A percentile compares a stretch with the other conserved stretches of the same genome.
These are phyloP conservation scores for Thera obeliscata DNA, from an alignment of 2,888 invertebrate genomes.

Conservation along the genomic window DNA sequence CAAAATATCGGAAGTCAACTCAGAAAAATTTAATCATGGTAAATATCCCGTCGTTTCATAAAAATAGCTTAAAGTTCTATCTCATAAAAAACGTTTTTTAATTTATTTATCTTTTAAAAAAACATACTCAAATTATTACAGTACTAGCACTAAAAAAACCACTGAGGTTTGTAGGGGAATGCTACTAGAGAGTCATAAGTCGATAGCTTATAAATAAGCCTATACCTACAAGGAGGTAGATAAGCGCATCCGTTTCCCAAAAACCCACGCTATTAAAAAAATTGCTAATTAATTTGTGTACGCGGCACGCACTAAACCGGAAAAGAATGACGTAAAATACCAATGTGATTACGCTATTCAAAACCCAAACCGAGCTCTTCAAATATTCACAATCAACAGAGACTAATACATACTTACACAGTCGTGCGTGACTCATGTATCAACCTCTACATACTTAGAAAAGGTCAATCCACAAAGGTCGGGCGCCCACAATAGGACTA, in stretches of 20 bases:
- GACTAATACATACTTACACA: conserved; percentile 7
- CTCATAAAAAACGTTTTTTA: too few relatives aligned
- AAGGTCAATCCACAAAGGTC: conserved; percentile 38
- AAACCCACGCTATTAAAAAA: background rate
- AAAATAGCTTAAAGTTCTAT: too few relatives aligned
- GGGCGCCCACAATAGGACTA: conserved; percentile 31
- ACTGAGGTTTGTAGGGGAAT: too few relatives aligned
- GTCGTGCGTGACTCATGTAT: conserved; percentile 29
- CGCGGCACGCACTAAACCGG: conserved; percentile 21
- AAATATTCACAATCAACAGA: conserved; percentile 16
- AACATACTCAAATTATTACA: too few relatives aligned
- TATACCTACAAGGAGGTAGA: background rate
- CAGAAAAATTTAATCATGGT: too few relatives aligned
- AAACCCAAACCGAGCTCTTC: conserved; percentile 10
- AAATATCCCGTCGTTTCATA: too few relatives aligned
- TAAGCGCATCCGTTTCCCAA: background rate
- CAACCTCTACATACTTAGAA: conserved; percentile 29
- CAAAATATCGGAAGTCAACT: too few relatives aligned
- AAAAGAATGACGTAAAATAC: conserved; percentile 22
- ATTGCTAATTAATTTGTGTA: background rate
- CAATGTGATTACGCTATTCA: conserved; percentile 20
- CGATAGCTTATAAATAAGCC: too few relatives aligned
- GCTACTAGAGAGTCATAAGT: too few relatives aligned
- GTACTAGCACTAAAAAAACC: too few relatives aligned
- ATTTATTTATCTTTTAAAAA: too few relatives aligned